Base-by-base conservation (phyloP, 2,888 invertebrate genomes). In the Himalopsyche tibetana region DNA sequence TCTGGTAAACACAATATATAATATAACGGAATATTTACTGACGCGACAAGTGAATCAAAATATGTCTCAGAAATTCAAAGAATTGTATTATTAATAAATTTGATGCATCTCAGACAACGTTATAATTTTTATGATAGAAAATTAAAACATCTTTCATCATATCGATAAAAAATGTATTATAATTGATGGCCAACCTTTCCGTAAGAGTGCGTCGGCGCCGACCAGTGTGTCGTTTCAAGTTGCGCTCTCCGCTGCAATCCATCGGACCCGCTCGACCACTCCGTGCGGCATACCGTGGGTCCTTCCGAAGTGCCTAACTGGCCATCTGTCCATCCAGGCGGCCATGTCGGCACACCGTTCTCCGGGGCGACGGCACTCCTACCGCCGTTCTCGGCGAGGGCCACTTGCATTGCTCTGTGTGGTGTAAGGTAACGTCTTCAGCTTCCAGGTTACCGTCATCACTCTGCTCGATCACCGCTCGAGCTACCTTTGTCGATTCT, bases 201-300 rank as follows among this genome's bases (percentile, higher is more conserved):
- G 40, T 88, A 88, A 42, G 88, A 88, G 80, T 88, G 88, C 28
- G 84, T 84, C 4, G 88, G 87, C 19, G 85, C 87, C 17, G 82
- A 81, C 88, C 88, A 88, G 82, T 87, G 86, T n/a, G 88, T 88
- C 17, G 88, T 88, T 83, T 88, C 87, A 8, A 88, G 83, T 17
- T 79, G 87, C 38, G 87, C 87, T 63, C 83, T 84, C 80, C 83
- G 87, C 85, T 83, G 85, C 55, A 84, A 38, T 4, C 84, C 86
- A 12, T 82, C 82, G 40, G 63, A 42, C 8, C 74, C 81, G 74
- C 80, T 81, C 40, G 69, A 82, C 86, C 86, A 86, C 82, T 87
- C 87, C 42, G 84, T 40, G 17, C 84, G 69, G 17, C 84, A 28
- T 42, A 87, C 87, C 40, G 74, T 86, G n/a, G 86, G 69, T 51